Base-by-base conservation (phyloP, 1,140 invertebrate genomes). In the Antheraea mylitta region DNA sequence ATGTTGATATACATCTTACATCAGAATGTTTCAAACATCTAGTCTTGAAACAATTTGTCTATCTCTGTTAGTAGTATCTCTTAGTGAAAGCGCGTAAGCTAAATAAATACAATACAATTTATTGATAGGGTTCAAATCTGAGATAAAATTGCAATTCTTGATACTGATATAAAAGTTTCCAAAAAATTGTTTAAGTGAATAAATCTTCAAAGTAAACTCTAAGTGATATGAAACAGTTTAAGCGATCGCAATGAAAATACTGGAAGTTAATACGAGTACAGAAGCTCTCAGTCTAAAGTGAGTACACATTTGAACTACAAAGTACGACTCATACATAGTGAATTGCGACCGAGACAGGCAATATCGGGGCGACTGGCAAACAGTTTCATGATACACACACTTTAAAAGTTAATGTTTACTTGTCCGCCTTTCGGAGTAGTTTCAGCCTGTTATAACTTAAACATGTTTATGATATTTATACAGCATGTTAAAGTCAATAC, bases 241-340 rank as follows among this genome's bases (percentile, higher is more conserved):
- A 42, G 38, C 8, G 9, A 53, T 53, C 16, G 45, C 45, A n/a
- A 13, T 16, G 5, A 53, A 16, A 53, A 16, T 53, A 53, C 45
- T 53, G 16, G 6, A 16, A 53, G 45, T 53, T 6, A 53, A 53
- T 53, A 53, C 11, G 11, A n/a, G 45, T 53, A 16, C 0, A 60
- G 66, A 58, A 71, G 61, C 58, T 67, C 58, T 53, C 48, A 66
- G 18, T 65, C 61, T 68, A 58, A 71, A 68, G 68, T 59, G 68
- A 68, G 70, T 67, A 66, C 62, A 70, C 64, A 73, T 72, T 76
- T 70, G 68, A 69, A 74, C 53, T 63, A 53, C 60, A 61, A 69
- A 74, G 38, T 59, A 53, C 60, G 30, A 61, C 68, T 76, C 74
- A 76, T 76, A 71, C 74, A 76, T 76, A 76, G 74, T 76, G 71